These are phyloP conservation scores for Sinocyclocheilus anshuiensis DNA, from an alignment of 2,113 vertebrate genomes.

Conservation along the genomic window DNA sequence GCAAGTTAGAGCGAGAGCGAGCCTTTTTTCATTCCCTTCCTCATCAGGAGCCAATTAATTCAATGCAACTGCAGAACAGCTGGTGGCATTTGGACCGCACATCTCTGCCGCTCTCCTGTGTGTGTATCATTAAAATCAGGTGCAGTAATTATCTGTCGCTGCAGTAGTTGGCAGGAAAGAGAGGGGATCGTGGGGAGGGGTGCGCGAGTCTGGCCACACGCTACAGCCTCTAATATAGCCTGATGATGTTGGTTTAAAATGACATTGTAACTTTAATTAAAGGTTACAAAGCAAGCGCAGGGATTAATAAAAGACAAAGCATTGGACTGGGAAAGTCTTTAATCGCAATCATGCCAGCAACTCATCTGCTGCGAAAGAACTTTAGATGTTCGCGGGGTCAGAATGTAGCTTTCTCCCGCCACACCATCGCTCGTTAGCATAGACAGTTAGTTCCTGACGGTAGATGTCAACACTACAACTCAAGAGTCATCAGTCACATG, in stretches of 20 bases:
- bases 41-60: slow-evolving; percentile 83
- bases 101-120: slow-evolving; percentile 80
- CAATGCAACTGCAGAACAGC: slow-evolving; percentile 80
- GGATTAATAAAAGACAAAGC: slow-evolving; percentile 68
- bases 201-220: slow-evolving; percentile 71
- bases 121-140: slow-evolving; percentile 85
- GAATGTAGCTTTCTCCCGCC: not conserved
- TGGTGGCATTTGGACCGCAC: slow-evolving; percentile 85
- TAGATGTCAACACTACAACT: not conserved
- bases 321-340: slow-evolving; percentile 47
- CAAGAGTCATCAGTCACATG: not conserved
- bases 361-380: slow-evolving; percentile 5
- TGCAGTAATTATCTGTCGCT: slow-evolving; percentile 79
- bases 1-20: slow-evolving; percentile 67
- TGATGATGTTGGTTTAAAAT: slow-evolving; percentile 82
- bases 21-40: slow-evolving; percentile 55
- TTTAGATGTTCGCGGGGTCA: slow-evolving; percentile 44
- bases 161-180: slow-evolving; percentile 79
- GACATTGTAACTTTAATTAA: slow-evolving; percentile 82
- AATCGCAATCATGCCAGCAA: slow-evolving; percentile 46
- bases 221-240: slow-evolving; percentile 74
- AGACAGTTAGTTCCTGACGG: not conserved
- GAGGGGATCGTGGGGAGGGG: slow-evolving; percentile 77
- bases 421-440: not conserved
- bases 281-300: slow-evolving; percentile 64